Base-by-base conservation (phyloP, 1,140 invertebrate genomes). In the Brachystomella parvula region DNA sequence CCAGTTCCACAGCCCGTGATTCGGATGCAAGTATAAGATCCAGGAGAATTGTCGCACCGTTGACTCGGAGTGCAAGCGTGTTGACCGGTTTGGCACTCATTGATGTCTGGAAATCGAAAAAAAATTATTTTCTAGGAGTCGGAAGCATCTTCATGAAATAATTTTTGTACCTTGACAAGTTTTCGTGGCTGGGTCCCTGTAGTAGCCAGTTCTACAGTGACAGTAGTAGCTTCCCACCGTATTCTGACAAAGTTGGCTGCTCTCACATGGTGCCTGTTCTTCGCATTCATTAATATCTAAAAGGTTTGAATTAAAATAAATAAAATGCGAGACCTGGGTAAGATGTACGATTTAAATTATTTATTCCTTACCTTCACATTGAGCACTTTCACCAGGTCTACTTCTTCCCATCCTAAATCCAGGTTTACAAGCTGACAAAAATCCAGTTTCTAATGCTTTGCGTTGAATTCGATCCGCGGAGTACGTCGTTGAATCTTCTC, bases 1-100 rank as follows among this genome's bases (percentile, higher is more conserved):
- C 96, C 96, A 0, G 94, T 98, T 0, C 96, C 96, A 78, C 96
- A 98, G 0, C 89, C 87, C 26, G 88, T 83, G 30, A 87, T 87
- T 47, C 90, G 76, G 19, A 92, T 85, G 76, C 94, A 71, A 19
- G 85, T 82, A 75, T 84, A 95, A 12, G 90, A 91, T 1, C 92
- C 92, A 26, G 92, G 81, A 0, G 89, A 93, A 75, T 96, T 96
- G 76, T 94, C 90, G 76, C 92, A 96, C 32, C 91, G 78, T 76
- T 94, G 90, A 3, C 83, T 83, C 2, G 83, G 75, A 0, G 84
- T 56, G 69, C 86, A 88, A 28, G 76, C 77, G 70, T 86, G 82
- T 49, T 77, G 74, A 1, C 78, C 78, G 17, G 80, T 71, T 71
- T 82, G 83, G 66, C 86, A 87, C 69, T 87, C 86, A 74, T 87